Conservation (phyloP, 2,888 invertebrate species). For the Drosophila borealis region DNA sequence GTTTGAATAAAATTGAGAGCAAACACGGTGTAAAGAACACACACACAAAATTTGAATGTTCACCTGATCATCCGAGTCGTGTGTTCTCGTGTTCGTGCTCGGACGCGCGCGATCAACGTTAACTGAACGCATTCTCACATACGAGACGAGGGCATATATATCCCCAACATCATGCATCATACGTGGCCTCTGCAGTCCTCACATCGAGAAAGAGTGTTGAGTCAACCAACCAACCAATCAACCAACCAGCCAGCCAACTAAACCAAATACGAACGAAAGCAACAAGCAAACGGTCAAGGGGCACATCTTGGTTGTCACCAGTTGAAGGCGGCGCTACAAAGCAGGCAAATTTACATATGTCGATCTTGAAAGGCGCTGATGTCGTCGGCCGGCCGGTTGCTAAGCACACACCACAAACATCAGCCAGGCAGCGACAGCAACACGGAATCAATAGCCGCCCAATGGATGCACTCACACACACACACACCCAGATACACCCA, state of each 20-base stretch:
- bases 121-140: conserved; percentile 39
- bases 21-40: too few relatives aligned
- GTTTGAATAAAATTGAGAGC: background rate
- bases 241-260: conserved; percentile 15
- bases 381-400: conserved; percentile 67
- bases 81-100: conserved; percentile 59
- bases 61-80: conserved; percentile 47
- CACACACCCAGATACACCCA: conserved; percentile 19
- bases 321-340: conserved; percentile 70
- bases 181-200: conserved; percentile 84
- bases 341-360: conserved; percentile 48
- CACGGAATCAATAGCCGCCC: conserved; percentile 10
- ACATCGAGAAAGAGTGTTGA: conserved; percentile 59
- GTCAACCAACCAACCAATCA: conserved; percentile 22
- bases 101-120: conserved; percentile 60
- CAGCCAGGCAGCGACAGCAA: conserved; percentile 64
- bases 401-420: conserved; percentile 56
- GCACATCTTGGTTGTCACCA: conserved; percentile 45
- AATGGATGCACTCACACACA: conserved; percentile 48
- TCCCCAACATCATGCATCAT: conserved; percentile 85
- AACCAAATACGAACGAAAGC: conserved; percentile 33
- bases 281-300: conserved; percentile 33
- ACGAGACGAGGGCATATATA: conserved; percentile 61
- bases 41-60: conserved; percentile 11
- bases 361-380: conserved; percentile 47